Evolutionary conservation across 2,888 invertebrate species (phyloP).

Genomic region (Drosophila falleni): DNA sequence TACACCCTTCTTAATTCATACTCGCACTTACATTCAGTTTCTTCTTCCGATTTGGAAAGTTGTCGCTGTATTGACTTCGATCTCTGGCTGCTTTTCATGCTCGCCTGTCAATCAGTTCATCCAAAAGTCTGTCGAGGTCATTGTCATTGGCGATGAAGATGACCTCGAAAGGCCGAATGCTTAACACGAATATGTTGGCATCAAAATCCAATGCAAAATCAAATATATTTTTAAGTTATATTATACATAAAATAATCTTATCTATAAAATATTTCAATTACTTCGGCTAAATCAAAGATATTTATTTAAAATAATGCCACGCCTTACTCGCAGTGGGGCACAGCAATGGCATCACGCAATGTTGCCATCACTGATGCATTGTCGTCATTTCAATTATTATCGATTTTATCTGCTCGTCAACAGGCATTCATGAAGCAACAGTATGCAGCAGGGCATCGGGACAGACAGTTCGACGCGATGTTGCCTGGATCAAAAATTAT

Average conservation of each 20-base stretch:
- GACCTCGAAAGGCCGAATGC: not conserved
- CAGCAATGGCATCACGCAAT: not conserved
- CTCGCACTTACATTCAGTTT: conserved; percentile 2
- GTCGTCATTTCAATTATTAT: conserved; percentile 72
- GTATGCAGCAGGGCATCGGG: conserved; percentile 23
- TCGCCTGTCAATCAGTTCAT: conserved; percentile 59
- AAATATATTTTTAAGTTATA: not conserved
- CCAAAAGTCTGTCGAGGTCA: conserved; percentile 54
- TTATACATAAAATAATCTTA: not conserved
- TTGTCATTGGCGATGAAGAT: conserved; percentile 24
- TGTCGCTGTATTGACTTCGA: conserved; percentile 26
- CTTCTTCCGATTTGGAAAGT: conserved; percentile 34
- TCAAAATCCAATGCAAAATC: not conserved
- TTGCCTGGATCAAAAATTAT: conserved; percentile 31
- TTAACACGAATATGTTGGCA: not conserved
- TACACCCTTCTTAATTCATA: not conserved
- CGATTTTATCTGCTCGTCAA: conserved; percentile 71
- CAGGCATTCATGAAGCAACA: conserved; percentile 59
- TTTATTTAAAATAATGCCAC: not conserved
- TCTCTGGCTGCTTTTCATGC: conserved; percentile 37
- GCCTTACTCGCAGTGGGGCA: too few relatives aligned
- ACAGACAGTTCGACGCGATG: not conserved
- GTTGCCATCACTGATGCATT: not conserved
- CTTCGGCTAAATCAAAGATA: not conserved
- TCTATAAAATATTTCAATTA: not conserved